These are phyloP conservation scores for Drosophila anomelani DNA, from an alignment of 2,888 invertebrate genomes.

Conservation along the genomic window DNA sequence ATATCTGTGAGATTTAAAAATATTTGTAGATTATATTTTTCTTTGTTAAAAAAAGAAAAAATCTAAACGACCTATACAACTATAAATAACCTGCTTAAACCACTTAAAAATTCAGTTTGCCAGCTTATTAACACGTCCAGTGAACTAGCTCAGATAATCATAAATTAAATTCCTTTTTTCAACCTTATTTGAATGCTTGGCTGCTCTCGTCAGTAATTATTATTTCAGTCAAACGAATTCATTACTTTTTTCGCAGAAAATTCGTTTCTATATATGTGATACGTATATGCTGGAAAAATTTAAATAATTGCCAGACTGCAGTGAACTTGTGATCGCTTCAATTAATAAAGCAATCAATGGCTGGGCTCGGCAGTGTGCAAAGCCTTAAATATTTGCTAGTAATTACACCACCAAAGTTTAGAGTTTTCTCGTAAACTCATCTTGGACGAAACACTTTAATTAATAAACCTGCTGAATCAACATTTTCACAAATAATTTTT, in stretches of 20 bases:
- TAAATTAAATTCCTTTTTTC: slow-evolving; percentile 37
- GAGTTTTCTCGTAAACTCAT: slow-evolving; percentile 29
- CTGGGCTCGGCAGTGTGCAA: slow-evolving; percentile 5
- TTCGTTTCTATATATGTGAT: neutral
- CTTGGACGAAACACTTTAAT: slow-evolving; percentile 35
- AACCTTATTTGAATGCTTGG: slow-evolving; percentile 28
- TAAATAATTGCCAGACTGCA: slow-evolving; percentile 22
- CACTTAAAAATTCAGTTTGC: slow-evolving; percentile 2
- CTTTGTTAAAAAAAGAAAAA: too few species aligned
- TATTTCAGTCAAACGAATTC: slow-evolving; percentile 51
- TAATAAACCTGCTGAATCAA: slow-evolving; percentile 44
- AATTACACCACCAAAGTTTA: slow-evolving; percentile 5
- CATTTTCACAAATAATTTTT: slow-evolving; percentile 50
- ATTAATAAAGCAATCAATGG: slow-evolving; percentile 33
- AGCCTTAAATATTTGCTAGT: neutral
- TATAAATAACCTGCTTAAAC: neutral
- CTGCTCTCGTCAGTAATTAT: slow-evolving; percentile 51
- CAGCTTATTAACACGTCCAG: slow-evolving; percentile 21
- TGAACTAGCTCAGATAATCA: slow-evolving; percentile 18
- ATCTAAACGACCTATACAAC: rapidly evolving
- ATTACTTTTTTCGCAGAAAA: slow-evolving; percentile 42
- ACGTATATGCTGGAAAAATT: slow-evolving; percentile 1
- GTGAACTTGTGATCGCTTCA: slow-evolving; percentile 22
- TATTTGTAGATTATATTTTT: too few species aligned
- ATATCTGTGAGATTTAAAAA: neutral